Evolutionary conservation across 2,888 invertebrate species (phyloP), one percentile per base, ranked within the genome.

Genomic region (Romanomermis culicivorax): DNA sequence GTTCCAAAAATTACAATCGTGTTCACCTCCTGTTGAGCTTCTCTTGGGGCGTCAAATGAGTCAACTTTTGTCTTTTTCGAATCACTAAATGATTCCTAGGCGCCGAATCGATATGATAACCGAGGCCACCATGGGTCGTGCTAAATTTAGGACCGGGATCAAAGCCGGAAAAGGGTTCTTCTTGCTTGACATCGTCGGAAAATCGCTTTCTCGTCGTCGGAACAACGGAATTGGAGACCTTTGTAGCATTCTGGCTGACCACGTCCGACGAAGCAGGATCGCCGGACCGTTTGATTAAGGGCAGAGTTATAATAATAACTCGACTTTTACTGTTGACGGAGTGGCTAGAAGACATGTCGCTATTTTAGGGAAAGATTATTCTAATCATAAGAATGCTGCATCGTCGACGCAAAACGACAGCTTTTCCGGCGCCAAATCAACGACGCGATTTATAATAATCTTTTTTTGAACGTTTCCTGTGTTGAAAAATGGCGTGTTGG

Each of bases 21-120:
- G 26, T n/a, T n/a, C 7, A 64, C 65, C 72, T 67, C 56, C 74
- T 61, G 53, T 71, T 60, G 55, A 72, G 58, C 59, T 72, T 73
- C 61, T 74, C 71, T 30, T 74, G 72, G n/a, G 64, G 63, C 11
- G 70, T 65, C 42, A 74, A 63, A 61, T 74, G 69, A 2, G 69
- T 71, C 43, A 74, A 63, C 30, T 72, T 62, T 56, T 70, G 68
- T 47, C 73, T 62, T 61, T 71, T 72, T 49, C 24, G 23, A 36
- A 36, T 17, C 36, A 17, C 20, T 23, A 47, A 47, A 17, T 17
- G 7, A 20, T 51, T 20, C n/a, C 29, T 2, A 11, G 25, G 29
- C 29, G 20, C 27, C 29, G 29, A 23, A 17, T 30, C 17, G 4
- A 25, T 25, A 23, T 24, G 7, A 17, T 25, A 2, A 25, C 17